Base-by-base conservation (phyloP, 1,140 invertebrate species). In the Panulirus ornatus region DNA sequence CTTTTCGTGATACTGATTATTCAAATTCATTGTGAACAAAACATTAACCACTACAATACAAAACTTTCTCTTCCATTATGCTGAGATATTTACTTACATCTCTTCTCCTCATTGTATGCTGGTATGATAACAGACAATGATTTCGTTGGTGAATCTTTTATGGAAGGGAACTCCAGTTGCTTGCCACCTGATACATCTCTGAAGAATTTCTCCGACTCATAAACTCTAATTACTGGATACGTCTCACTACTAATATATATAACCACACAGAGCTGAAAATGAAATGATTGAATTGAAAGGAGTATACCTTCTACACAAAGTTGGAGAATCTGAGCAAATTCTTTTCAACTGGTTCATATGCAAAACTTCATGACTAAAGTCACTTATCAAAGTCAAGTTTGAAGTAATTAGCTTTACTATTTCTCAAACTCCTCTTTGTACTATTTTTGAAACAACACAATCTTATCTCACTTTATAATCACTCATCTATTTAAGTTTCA, bases 61-160 rank as follows among this genome's bases (percentile, higher is more conserved):
- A 36, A 42, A 51, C 30, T 30, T 38, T 27, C 63, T 16, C 36
- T 16, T 90, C 8, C 44, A 58, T 71, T 84, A 22, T n/a, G n/a
- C n/a, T n/a, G n/a, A 27, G 30, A 14, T 16, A 36, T 11, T 8
- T 89, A 95, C 96, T 95, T 96, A 98, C 98, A 95, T 95, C 98
- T 95, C 91, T 96, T 93, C 94, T 99, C 96, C 95, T 99, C 98
- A 95, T 99, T 98, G 93, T 98, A 99, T n/a, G 98, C 98, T 92
- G 98, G 98, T 91, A 99, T 95, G 92, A 99, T 95, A 14, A 99
- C 96, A 94, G 97, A 98, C 47, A 99, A 94, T 93, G 97, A 95
- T 34, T 98, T 91, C 86, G 95, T 95, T 84, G 95, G 94, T 6
- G 95, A 92, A 92, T 99, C 97, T 58, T 95, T 93, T 66, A 98